Base-by-base conservation (phyloP, 2,888 invertebrate genomes). In the Boloria euphrosyne region DNA sequence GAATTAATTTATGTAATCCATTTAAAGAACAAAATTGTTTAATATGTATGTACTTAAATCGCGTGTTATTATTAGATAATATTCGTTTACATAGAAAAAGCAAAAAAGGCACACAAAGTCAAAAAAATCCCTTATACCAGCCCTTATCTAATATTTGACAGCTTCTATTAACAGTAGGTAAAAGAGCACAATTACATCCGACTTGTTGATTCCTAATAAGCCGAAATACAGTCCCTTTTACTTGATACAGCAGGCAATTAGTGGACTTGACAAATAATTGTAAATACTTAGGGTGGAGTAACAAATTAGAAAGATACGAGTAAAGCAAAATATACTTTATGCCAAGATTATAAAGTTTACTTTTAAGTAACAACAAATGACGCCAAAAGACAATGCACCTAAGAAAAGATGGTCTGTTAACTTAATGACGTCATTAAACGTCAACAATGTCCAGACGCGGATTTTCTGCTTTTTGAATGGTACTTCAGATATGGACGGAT, bases 391-490 rank as follows among this genome's bases (percentile, higher is more conserved):
- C 80, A 83, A 80, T 83, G 82, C 80, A 80, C 75, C 74, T 65
- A 80, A 81, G 82, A 82, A 83, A 79, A 73, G 81, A 85, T 83
- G 83, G 78, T 84, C 80, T 82, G 82, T 85, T 84, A 81, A 79
- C 79, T 74, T 86, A 87, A 87, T 86, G 86, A 85, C 83, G 80
- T 88, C 89, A 87, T 90, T 90, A 88, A 80, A 80, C 74, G 71
- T 71, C 77, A 79, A 78, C 78, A 78, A 76, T 76, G 84, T 79
- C 82, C 84, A 81, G 83, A 82, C 79, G 70, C 60, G 79, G 83
- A 83, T 86, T 75, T 86, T 80, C 83, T 73, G 73, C 73, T 77
- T 61, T 62, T 60, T 69, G 61, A 64, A 78, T 74, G 78, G 72
- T 68, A 67, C 72, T 73, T 68, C 68, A 73, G 69, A 68, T 70